phyloP scores from a whole-genome alignment of 2,113 vertebrate species.

The Hippocampus barbouri region DNA sequence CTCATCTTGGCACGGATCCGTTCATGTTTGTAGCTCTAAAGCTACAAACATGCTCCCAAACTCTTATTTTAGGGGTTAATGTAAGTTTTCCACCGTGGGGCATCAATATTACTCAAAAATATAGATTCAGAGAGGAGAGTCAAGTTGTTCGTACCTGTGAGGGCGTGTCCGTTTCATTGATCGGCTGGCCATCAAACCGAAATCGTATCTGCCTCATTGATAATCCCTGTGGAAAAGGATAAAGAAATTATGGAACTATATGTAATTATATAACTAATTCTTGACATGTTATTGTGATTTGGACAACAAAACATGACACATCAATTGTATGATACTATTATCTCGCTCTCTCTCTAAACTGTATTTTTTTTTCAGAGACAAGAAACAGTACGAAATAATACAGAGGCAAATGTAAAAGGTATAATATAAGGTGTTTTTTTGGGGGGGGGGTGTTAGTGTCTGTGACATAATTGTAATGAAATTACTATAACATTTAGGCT shows the following conservation, averaged over 20 bases:
- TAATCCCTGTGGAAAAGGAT: constrained; percentile 79
- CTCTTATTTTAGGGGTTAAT: too few species aligned
- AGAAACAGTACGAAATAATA: too few species aligned
- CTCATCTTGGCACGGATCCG: neutral
- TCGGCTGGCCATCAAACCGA: constrained; percentile 97
- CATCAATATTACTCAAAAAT: neutral
- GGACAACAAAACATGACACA: neutral
- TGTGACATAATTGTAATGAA: too few species aligned
- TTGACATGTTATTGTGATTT: neutral
- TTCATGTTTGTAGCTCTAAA: too few species aligned
- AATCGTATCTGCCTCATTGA: constrained; percentile 98
- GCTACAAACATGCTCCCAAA: neutral
- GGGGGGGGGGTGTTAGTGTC: too few species aligned
- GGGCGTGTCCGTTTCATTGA: constrained; percentile 97
- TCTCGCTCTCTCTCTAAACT: neutral
- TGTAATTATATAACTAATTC: neutral
- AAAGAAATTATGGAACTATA: neutral
- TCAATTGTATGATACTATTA: too few species aligned
- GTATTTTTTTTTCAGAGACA: too few species aligned
- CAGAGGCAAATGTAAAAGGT: too few species aligned
- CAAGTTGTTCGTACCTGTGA: constrained; percentile 81
- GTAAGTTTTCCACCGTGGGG: neutral
- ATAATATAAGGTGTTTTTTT: too few species aligned
- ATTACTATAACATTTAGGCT: too few species aligned
- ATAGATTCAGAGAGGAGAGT: too few species aligned